Conservation (phyloP, 2,888 invertebrate genomes). For the Drosophila ezoana region DNA sequence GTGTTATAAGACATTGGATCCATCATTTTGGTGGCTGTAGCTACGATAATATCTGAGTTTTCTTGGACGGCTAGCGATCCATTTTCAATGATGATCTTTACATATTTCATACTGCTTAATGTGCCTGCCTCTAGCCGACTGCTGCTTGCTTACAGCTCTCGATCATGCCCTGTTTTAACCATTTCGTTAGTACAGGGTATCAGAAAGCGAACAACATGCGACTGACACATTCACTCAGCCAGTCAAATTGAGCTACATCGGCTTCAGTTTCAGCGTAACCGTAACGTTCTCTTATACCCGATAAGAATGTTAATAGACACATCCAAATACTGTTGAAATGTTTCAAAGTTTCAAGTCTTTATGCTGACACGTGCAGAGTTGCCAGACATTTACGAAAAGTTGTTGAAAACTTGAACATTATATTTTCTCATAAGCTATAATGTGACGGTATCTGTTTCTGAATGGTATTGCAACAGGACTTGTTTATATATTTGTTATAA, state of each 20-base stretch:
- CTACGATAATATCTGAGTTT: too few species aligned
- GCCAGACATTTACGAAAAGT: neutral
- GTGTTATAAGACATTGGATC: too few species aligned
- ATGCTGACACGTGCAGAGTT: neutral
- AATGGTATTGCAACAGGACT: too few species aligned
- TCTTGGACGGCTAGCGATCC: too few species aligned
- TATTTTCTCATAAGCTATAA: too few species aligned
- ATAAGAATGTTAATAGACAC: slow-evolving; percentile 13
- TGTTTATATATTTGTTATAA: too few species aligned
- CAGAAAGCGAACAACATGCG: slow-evolving; percentile 37
- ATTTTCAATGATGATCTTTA: too few species aligned
- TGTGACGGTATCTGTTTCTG: too few species aligned
- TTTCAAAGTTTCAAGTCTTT: neutral
- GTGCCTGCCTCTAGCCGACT: too few species aligned
- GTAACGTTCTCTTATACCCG: slow-evolving; percentile 1
- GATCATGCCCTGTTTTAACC: neutral
- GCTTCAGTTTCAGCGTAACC: slow-evolving; percentile 21
- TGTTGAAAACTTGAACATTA: neutral
- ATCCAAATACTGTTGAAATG: slow-evolving; percentile 3
- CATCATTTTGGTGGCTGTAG: too few species aligned
- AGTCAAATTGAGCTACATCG: slow-evolving; percentile 27
- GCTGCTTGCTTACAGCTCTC: neutral
- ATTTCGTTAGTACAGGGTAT: slow-evolving; percentile 23
- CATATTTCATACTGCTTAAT: too few species aligned
- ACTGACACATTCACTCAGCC: slow-evolving; percentile 48